phyloP scores from a whole-genome alignment of 2,888 invertebrate species.

The Rhodophaea formosa region DNA sequence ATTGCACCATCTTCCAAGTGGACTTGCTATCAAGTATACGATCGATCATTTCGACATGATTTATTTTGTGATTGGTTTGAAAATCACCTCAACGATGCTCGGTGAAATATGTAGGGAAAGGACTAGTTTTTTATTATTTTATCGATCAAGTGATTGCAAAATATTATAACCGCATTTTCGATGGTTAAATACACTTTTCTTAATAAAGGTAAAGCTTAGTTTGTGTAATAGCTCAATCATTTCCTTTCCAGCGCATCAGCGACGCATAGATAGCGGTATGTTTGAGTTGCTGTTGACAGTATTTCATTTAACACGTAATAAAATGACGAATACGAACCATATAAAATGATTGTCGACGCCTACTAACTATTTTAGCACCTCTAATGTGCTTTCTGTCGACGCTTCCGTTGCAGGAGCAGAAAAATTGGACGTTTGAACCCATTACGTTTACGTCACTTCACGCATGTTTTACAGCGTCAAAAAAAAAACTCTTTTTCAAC shows the following conservation, averaged over 20 bases:
- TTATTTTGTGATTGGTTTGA: not conserved
- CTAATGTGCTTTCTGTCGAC: not conserved
- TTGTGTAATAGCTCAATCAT: no score
- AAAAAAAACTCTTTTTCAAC: not conserved
- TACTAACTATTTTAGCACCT: not conserved
- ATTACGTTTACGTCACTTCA: not conserved
- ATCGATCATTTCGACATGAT: constrained; percentile 7
- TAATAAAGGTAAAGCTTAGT: no score
- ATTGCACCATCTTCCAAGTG: constrained; percentile 5
- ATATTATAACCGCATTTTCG: no score
- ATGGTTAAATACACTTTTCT: no score
- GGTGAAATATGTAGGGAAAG: not conserved
- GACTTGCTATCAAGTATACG: not conserved
- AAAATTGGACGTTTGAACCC: not conserved
- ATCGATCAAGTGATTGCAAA: no score
- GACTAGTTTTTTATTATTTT: no score
- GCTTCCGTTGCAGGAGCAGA: not conserved
- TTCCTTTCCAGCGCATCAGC: no score
- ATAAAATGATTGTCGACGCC: not conserved
- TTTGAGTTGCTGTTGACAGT: no score
- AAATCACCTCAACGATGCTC: not conserved
- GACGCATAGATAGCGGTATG: no score
- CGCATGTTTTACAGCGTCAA: not conserved
- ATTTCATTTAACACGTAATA: not conserved
- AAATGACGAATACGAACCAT: not conserved